Conservation (phyloP, 2,797 vertebrate genomes). For the Huso huso region DNA sequence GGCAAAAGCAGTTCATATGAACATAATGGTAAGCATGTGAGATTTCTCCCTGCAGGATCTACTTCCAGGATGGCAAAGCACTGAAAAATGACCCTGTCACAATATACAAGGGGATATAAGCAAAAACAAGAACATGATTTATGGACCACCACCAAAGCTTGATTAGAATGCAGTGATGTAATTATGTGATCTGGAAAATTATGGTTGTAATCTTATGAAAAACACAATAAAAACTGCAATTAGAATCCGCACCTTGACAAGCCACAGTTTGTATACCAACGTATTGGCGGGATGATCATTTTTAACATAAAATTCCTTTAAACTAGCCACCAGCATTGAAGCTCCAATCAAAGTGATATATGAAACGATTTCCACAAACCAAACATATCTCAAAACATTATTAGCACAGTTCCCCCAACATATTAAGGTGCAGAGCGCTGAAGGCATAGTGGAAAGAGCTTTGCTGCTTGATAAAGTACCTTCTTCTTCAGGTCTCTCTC, state of each 20-base stretch:
- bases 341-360: conserved; percentile 63
- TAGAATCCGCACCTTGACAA: conserved; percentile 22
- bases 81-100: conserved; percentile 13
- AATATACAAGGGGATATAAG: conserved; percentile 18
- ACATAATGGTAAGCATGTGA: conserved; percentile 9
- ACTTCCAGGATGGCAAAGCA: neutral
- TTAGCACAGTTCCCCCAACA: conserved; percentile 61
- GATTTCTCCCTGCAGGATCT: neutral
- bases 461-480: conserved; percentile 64
- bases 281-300: conserved; percentile 32
- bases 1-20: conserved; percentile 1
- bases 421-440: conserved; percentile 61
- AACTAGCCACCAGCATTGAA: conserved; percentile 42
- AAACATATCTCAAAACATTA: conserved; percentile 73
- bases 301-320: conserved; percentile 38
- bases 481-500: conserved; percentile 56
- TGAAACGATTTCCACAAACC: conserved; percentile 67
- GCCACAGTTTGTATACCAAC: neutral
- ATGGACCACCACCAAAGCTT: conserved; percentile 13
- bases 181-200: conserved; percentile 17
- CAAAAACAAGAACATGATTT: conserved; percentile 23
- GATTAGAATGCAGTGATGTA: conserved; percentile 18
- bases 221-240: conserved; percentile 27
- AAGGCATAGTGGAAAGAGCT: conserved; percentile 54
- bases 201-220: conserved; percentile 16